A percentile compares a stretch with the other conserved stretches of the same genome.
These are phyloP conservation scores for Furnarius figulus DNA, from an alignment of 2,113 vertebrate species.

Conservation along the genomic window DNA sequence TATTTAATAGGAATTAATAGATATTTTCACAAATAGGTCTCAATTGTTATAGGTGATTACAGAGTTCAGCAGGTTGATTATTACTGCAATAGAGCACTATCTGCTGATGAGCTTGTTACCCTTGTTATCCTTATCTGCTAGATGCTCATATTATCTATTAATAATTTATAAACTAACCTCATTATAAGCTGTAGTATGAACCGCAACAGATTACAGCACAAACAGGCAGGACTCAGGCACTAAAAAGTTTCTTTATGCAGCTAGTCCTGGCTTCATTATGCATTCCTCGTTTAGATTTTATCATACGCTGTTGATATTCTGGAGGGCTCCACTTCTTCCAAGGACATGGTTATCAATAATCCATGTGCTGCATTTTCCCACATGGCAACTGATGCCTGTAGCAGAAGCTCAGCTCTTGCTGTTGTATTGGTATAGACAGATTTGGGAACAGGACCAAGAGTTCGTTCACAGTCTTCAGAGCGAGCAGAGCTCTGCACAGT, in stretches of 20 bases:
- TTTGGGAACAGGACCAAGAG: neutral
- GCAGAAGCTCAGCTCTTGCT: neutral
- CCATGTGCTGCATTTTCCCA: neutral
- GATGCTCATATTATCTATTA: neutral
- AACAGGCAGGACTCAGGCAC: neutral
- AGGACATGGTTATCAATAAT: neutral
- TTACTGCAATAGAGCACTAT: neutral
- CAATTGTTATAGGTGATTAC: neutral
- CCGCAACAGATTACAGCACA: neutral
- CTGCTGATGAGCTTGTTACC: conserved; percentile 25
- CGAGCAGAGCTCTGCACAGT: neutral
- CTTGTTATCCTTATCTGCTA: neutral
- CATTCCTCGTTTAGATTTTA: neutral
- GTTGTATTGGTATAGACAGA: neutral
- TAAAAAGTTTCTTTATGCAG: neutral
- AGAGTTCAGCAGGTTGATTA: conserved; percentile 11
- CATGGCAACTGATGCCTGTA: neutral
- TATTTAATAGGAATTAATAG: conserved; percentile 12
- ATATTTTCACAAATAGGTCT: conserved; percentile 14
- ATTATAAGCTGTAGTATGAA: neutral
- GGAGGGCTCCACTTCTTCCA: neutral
- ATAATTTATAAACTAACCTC: conserved; percentile 20
- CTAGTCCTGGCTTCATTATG: neutral
- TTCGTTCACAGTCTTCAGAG: neutral
- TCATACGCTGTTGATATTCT: neutral